These are phyloP conservation scores for Ovis canadensis DNA, from an alignment of 2,113 vertebrate genomes.

Conservation along the genomic window DNA sequence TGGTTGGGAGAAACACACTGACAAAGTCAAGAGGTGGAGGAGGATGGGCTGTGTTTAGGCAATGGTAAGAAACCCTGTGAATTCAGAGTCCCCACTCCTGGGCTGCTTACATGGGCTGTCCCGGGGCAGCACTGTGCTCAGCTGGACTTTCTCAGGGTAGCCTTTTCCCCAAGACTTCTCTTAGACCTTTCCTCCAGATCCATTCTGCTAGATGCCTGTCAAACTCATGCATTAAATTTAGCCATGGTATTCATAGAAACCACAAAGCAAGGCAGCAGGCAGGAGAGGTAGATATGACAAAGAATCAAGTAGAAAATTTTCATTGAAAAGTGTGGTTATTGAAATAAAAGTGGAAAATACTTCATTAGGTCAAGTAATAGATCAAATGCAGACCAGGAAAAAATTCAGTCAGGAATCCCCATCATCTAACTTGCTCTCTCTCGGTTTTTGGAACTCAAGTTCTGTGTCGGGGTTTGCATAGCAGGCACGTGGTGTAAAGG, in stretches of 20 bases:
- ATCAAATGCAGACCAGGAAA: neutral
- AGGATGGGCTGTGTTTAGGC: neutral
- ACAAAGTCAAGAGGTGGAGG: neutral
- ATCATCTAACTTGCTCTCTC: neutral
- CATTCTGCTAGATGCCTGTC: neutral
- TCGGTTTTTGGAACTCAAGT: neutral
- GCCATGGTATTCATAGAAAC: neutral
- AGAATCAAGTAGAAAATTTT: neutral
- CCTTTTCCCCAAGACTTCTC: neutral
- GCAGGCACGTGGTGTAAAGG: neutral
- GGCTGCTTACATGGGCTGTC: neutral
- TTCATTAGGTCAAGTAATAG: neutral
- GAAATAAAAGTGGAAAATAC: constrained; percentile 22
- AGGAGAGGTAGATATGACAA: neutral
- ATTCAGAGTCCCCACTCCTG: neutral
- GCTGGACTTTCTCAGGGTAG: neutral
- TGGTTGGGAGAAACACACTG: neutral
- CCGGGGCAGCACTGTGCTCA: neutral
- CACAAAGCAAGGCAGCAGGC: neutral
- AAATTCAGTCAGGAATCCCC: neutral
- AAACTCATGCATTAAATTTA: neutral
- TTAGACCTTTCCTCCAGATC: neutral
- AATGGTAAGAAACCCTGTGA: neutral
- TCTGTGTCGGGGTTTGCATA: neutral
- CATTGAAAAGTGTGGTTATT: neutral